A percentile compares a stretch with the other conserved stretches of the same genome.
Evolutionary conservation across 2,888 invertebrate genomes (phyloP).

Genomic region (Schrankia costaestrigalis): DNA sequence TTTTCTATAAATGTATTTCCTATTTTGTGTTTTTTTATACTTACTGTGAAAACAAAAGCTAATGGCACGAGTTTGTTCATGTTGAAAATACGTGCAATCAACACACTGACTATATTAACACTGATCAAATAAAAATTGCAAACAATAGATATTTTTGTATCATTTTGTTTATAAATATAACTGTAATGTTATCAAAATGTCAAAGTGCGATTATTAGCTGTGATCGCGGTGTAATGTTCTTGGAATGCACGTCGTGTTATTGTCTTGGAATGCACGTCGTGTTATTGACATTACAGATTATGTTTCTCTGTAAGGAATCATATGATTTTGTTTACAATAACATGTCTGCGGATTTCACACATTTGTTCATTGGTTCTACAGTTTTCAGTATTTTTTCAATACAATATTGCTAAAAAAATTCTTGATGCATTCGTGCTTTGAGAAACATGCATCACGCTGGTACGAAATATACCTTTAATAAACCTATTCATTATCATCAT

Average conservation of each 20-base stretch:
- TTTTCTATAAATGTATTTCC: no score
- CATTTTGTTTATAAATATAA: constrained; percentile 24
- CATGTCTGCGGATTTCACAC: no score
- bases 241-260: constrained; percentile 16
- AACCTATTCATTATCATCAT: no score
- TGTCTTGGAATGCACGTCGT: constrained; percentile 1
- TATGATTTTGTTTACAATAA: no score
- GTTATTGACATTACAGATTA: background rate
- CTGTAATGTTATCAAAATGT: constrained; percentile 24
- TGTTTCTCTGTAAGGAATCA: no score
- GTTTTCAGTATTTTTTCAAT: no score
- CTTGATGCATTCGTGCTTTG: no score
- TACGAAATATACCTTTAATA: no score
- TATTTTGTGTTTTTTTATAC: no score
- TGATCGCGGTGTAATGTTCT: constrained; percentile 11
- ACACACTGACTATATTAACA: constrained; percentile 11
- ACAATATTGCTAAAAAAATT: no score
- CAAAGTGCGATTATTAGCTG: constrained; percentile 24
- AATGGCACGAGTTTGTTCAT: constrained; percentile 26
- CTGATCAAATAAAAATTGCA: constrained; percentile 16
- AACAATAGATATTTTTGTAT: constrained; percentile 10
- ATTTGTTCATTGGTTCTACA: no score
- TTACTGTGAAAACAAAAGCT: constrained; percentile 18
- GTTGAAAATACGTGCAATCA: constrained; percentile 9
- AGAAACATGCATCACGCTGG: no score